A percentile compares a stretch with the other conserved stretches of the same genome.
Conservation (phyloP, 2,888 invertebrate species). For the Muscina levida region DNA sequence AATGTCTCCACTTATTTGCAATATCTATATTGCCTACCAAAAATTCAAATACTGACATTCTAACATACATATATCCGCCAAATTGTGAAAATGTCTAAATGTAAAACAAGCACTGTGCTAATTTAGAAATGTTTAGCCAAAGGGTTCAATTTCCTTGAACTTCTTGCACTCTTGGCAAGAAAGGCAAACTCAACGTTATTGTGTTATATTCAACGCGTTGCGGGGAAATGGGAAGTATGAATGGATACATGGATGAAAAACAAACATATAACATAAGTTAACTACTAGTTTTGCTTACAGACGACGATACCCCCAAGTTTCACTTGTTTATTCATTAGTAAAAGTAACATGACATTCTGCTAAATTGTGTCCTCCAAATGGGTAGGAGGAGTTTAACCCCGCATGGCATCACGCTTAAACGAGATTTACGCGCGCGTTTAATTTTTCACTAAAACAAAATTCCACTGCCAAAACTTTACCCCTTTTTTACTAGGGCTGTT, state of each 20-base stretch:
- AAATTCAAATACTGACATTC: no score
- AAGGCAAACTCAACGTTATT: constrained; percentile 41
- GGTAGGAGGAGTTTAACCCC: not conserved
- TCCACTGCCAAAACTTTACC: constrained; percentile 6
- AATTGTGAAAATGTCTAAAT: no score
- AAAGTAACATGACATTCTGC: constrained; percentile 67
- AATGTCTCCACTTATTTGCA: no score
- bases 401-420: constrained; percentile 29
- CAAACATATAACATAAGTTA: constrained; percentile 29
- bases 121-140: constrained; percentile 75
- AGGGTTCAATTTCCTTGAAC: constrained; percentile 68
- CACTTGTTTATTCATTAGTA: constrained; percentile 71
- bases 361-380: not conserved
- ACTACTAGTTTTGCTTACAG: constrained; percentile 34
- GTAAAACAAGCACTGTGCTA: constrained; percentile 69
- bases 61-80: no score
- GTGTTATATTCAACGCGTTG: no score
- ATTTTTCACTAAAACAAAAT: constrained; percentile 34
- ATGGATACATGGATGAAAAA: no score
- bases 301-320: constrained; percentile 64
- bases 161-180: constrained; percentile 72
- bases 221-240: no score
- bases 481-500: no score
- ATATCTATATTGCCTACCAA: no score
- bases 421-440: constrained; percentile 46